These are phyloP conservation scores for Delia radicum DNA, from an alignment of 1,140 invertebrate genomes.

Conservation along the genomic window DNA sequence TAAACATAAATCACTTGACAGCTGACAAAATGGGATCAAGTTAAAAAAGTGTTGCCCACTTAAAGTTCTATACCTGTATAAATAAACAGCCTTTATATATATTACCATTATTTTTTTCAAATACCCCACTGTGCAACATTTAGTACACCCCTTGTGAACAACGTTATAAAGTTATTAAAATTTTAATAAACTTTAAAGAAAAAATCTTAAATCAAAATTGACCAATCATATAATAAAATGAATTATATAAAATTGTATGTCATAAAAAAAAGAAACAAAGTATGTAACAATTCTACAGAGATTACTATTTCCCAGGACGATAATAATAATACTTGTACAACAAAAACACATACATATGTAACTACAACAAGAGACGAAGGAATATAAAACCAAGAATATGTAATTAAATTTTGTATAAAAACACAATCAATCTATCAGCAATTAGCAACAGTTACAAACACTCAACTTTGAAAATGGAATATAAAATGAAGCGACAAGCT, in stretches of 20 bases:
- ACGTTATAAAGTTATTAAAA: too few species aligned
- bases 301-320: background rate
- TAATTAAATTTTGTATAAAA: slow-evolving; percentile 10
- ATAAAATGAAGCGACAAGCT: background rate
- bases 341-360: background rate
- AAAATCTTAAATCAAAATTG: background rate
- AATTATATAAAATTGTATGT: slow-evolving; percentile 35
- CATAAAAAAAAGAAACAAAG: background rate
- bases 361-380: background rate
- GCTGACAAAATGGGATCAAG: too few species aligned
- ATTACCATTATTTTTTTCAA: too few species aligned
- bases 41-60: too few species aligned
- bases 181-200: too few species aligned
- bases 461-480: background rate
- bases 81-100: too few species aligned
- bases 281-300: background rate
- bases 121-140: too few species aligned
- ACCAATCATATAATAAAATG: slow-evolving; percentile 4
- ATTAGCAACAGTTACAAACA: slow-evolving; percentile 16
- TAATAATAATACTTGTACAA: background rate
- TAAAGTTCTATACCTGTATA: too few species aligned
- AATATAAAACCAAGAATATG: background rate
- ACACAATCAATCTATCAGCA: background rate
- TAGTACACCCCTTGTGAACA: too few species aligned
- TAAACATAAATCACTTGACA: too few species aligned